These are phyloP conservation scores for Cyclina sinensis DNA, from an alignment of 1,140 invertebrate genomes.

Conservation along the genomic window DNA sequence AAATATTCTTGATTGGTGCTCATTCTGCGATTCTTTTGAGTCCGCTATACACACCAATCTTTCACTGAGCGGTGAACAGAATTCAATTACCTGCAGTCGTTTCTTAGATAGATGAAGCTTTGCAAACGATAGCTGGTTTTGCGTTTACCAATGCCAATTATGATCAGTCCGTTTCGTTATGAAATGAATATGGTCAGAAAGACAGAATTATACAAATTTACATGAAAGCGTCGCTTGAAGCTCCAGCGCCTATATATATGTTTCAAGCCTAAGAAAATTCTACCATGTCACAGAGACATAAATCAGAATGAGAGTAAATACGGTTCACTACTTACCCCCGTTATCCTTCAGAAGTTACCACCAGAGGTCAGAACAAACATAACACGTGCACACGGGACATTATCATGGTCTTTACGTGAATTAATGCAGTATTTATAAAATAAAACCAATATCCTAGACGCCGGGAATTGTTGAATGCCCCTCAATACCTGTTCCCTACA, in stretches of 20 bases:
- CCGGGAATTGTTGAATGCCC: too few species aligned
- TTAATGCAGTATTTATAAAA: too few species aligned
- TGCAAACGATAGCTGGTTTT: background rate
- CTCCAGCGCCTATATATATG: constrained; percentile 12
- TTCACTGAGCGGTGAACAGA: constrained; percentile 40
- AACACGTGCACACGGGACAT: too few species aligned
- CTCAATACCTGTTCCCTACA: too few species aligned
- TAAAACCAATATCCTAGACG: too few species aligned
- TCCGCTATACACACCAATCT: constrained; percentile 37
- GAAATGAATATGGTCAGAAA: constrained; percentile 33
- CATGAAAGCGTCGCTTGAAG: constrained; percentile 37
- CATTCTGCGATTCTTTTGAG: constrained; percentile 58
- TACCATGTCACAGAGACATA: constrained; percentile 34
- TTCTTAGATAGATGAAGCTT: background rate
- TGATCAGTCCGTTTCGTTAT: background rate
- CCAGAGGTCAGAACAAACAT: too few species aligned
- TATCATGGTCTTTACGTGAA: too few species aligned
- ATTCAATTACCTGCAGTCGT: constrained; percentile 25
- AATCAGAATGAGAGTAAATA: background rate
- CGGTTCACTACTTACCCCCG: too few species aligned
- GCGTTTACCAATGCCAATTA: constrained; percentile 22
- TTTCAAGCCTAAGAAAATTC: constrained; percentile 9
- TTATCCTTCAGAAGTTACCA: too few species aligned
- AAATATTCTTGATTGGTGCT: too few species aligned
- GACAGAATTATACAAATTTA: constrained; percentile 29